A percentile compares a stretch with the other conserved stretches of the same genome.
Conservation (phyloP, 2,113 vertebrate genomes). For the Octodon degus region DNA sequence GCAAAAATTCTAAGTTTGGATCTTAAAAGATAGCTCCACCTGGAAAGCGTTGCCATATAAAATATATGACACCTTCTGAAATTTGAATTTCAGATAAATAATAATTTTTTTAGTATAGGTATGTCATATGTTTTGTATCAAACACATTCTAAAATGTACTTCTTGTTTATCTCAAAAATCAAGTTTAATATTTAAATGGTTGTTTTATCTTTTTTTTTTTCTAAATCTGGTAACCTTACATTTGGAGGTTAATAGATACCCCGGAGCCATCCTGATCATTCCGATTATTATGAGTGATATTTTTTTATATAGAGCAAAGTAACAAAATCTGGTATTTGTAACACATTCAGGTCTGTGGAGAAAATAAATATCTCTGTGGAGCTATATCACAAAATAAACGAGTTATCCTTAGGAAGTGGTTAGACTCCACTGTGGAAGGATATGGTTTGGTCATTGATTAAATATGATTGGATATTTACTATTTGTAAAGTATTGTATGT, state of each 20-base stretch:
- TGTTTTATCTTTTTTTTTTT: conserved; percentile 2
- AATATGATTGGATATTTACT: conserved; percentile 14
- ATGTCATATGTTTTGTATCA: conserved; percentile 2
- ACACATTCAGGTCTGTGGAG: not conserved
- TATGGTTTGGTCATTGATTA: not conserved
- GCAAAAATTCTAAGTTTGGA: conserved; percentile 47
- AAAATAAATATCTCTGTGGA: not conserved
- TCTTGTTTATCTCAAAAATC: conserved; percentile 40
- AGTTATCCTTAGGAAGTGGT: conserved; percentile 2
- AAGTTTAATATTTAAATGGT: conserved; percentile 27
- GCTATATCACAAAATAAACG: conserved; percentile 2
- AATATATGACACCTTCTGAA: conserved; percentile 14
- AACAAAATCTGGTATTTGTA: conserved; percentile 5
- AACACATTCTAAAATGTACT: conserved; percentile 26
- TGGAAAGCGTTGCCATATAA: conserved; percentile 50
- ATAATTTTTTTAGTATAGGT: not conserved
- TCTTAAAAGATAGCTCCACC: conserved; percentile 56
- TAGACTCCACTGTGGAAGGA: not conserved
- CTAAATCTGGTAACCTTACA: not conserved
- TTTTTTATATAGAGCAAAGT: conserved; percentile 1
- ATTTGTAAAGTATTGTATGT: not conserved
- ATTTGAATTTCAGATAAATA: conserved; percentile 39
- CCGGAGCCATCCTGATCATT: not conserved
- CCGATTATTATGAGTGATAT: conserved; percentile 7
- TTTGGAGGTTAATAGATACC: not conserved